Percentiles rank a stretch among this genome's conserved stretches.
Conservation (phyloP, 2,113 vertebrate species). For the Mesitornis unicolor region DNA sequence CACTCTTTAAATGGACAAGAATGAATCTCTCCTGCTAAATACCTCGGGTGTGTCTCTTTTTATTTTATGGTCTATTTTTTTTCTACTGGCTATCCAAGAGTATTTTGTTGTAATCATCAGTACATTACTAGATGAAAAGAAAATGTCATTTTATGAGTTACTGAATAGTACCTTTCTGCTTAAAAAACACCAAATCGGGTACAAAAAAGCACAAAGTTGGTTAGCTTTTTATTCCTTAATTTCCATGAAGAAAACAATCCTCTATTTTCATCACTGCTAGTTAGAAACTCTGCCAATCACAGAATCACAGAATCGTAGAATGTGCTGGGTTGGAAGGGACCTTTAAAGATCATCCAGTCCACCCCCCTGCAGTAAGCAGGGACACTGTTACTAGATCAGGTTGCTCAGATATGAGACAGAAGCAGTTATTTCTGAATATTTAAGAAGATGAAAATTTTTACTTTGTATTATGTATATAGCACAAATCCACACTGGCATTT, state of each 20-base stretch:
- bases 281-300: background rate
- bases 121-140: background rate
- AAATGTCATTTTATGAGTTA: background rate
- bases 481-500: background rate
- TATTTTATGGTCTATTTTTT: background rate
- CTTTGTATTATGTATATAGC: background rate
- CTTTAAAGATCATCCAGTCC: too few species aligned
- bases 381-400: too few species aligned
- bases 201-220: background rate
- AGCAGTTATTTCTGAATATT: background rate
- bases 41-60: background rate
- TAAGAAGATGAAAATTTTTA: background rate
- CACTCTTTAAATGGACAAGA: background rate
- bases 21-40: background rate
- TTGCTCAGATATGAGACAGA: background rate
- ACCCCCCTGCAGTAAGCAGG: too few species aligned
- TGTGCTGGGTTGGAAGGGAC: too few species aligned
- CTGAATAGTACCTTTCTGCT: background rate
- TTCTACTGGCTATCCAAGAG: background rate
- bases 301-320: too few species aligned
- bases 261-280: background rate
- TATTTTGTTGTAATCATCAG: background rate
- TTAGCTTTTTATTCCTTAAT: background rate
- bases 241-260: background rate
- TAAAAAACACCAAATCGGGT: background rate